Conservation (phyloP, 2,888 invertebrate species). For the Alloplasta piceator region DNA sequence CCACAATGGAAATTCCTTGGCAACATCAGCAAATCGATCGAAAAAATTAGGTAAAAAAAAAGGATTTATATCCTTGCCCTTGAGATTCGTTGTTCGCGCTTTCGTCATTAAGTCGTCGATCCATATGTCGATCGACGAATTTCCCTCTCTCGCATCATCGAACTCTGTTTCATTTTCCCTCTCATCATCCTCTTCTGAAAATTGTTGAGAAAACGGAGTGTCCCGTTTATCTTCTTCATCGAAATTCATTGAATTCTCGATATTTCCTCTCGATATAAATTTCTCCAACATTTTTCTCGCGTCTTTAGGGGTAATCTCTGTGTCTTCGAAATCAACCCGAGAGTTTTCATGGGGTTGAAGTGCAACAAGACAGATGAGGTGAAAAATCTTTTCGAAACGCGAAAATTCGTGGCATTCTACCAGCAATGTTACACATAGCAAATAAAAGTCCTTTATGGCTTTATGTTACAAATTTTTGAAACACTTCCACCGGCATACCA, state of each 20-base stretch:
- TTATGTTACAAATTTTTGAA: constrained; percentile 33
- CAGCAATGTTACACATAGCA: constrained; percentile 52
- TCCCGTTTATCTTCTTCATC: background rate
- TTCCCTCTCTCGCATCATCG: background rate
- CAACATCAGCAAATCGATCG: background rate
- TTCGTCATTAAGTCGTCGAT: background rate
- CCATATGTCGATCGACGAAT: constrained; percentile 7
- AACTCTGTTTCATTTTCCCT: background rate
- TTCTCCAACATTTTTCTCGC: constrained; percentile 45
- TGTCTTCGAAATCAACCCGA: background rate
- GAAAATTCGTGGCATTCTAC: constrained; percentile 24
- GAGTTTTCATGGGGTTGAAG: constrained; percentile 41
- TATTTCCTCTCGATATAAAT: constrained; percentile 18
- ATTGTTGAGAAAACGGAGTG: background rate
- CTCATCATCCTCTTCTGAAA: background rate
- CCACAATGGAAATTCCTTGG: constrained; percentile 24
- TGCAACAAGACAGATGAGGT: constrained; percentile 42
- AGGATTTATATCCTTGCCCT: constrained; percentile 18
- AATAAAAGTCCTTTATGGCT: constrained; percentile 55
- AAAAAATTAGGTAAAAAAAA: constrained; percentile 40
- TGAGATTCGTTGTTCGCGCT: background rate
- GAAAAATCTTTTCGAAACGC: constrained; percentile 37
- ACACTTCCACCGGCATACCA: constrained; percentile 48
- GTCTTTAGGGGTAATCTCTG: constrained; percentile 6
- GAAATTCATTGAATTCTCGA: background rate